Evolutionary conservation across 2,888 invertebrate species (phyloP), one percentile per base, ranked within the genome.

Genomic region (Tachina grossa): DNA sequence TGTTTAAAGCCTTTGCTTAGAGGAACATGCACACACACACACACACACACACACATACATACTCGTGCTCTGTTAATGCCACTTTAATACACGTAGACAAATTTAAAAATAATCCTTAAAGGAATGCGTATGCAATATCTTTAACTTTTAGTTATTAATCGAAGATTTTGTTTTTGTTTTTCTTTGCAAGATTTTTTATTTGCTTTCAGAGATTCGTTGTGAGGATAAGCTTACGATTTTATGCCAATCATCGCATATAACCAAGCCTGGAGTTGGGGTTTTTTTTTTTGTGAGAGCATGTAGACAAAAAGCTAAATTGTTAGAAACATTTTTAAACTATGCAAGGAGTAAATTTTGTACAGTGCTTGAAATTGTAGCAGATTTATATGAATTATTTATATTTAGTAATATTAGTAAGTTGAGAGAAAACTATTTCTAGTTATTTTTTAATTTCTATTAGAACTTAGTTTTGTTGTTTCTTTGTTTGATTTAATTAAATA

Each of bases 171-270:
- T 19, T 57, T 49, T 49, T 10, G 6, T 57, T 55, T 31, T 45
- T 45, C 11, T 39, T 41, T 31, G 31, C 31, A 31, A 6, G 31
- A 31, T 31, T 31, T 31, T 31, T 0, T 31, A 1, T 16, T 19
- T 31, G 49, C 19, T 47, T 55, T 51, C 31, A 13, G 45, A 5
- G 45, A 68, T 68, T 68, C 39, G 13, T 74, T 39, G 9, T 69
- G 43, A 39, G 55, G 77, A 81, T 85, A 78, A 85, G 65, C 55
- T 68, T 43, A 69, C 57, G 74, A 85, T 69, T 85, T 78, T 78
- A 57, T 75, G 81, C 74, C 85, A 85, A 82, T 85, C 85, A 75
- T 78, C 69, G 78, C 78, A 78, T 78, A 78, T 81, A 82, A 69
- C 63, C 57, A 74, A 78, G 78, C 74, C 68, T 31, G 31, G 6